Base-by-base conservation (phyloP, 1,140 invertebrate species). In the Pantala flavescens region DNA sequence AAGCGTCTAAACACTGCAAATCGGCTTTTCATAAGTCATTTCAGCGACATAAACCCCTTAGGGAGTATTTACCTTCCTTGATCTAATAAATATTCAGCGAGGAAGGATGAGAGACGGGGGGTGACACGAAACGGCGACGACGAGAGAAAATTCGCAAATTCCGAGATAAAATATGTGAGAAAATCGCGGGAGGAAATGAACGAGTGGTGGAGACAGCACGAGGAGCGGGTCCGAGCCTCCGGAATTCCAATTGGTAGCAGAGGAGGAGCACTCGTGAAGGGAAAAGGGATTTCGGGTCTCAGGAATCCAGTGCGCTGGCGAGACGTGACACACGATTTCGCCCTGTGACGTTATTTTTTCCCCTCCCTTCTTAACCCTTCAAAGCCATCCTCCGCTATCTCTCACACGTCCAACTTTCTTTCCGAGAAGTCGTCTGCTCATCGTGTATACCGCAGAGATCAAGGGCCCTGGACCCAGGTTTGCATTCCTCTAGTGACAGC, bases 271-370 rank as follows among this genome's bases (percentile, higher is more conserved):
- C 28, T 36, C 49, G 49, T 63, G n/a, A 63, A 63, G n/a, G 28
- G n/a, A 14, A 63, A 21, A 63, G 12, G 49, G 49, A 12, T 7
- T 63, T 63, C 12, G 49, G n/a, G 16, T 63, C 49, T 63, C 16
- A 63, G 49, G 49, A 63, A 63, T 63, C 49, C 49, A 63, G 49
- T 63, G 12, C 49, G 3, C 12, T 14, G 49, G 16, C 14, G 3
- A 63, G 49, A 63, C 49, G 49, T 63, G 49, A 63, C 49, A 63
- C 49, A 21, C 49, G 49, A 63, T 63, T 63, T 63, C 49, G 49
- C n/a, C 49, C n/a, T 21, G 14, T 21, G 49, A 21, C 28, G 28
- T 21, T 63, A 21, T 63, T 63, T 63, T 21, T 21, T 63, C 12
- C 49, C 49, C 49, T 21, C 16, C 49, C 12, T 7, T 21, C 49